Base-by-base conservation (phyloP, 2,888 invertebrate genomes). In the Aphodius granarius region DNA sequence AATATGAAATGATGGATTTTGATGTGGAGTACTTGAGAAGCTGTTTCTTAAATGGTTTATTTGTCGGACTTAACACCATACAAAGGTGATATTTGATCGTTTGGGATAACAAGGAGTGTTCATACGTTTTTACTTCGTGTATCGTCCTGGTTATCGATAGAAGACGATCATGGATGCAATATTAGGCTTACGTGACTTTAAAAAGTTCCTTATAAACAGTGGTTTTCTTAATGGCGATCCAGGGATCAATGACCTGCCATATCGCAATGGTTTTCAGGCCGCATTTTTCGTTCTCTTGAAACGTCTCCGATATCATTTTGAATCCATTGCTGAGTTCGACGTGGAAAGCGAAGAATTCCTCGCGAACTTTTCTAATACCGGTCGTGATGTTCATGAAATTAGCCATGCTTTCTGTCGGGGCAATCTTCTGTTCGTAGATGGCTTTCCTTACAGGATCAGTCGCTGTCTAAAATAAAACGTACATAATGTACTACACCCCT, bases 231-330 rank as follows among this genome's bases (percentile, higher is more conserved):
- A 89, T 88, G 0, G 89, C 88, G 0, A 90, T 83, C 89, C 89
- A 90, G 0, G 91, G 90, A 65, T 89, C 88, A 0, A 88, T 87
- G 73, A 89, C 86, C 78, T 89, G 89, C 23, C 89, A 87, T 80
- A 88, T 90, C 78, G 88, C 87, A 0, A 91, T 89, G 83, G 92
- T 93, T 75, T 90, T 89, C 18, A 94, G 85, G 0, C 91, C 91
- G 83, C 94, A 94, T 83, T 94, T 94, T 84, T 94, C 92, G 9
- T 90, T 90, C 83, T 94, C 94, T 16, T 88, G 86, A 82, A 91
- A 94, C 74, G 90, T 91, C 83, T 92, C 91, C 17, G 90, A 90
- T 0, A 93, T 90, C 22, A 93, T 86, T 83, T 92, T 91, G 83
- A 93, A 93, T 0, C 91, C 91, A 0, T 90, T 89, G 0, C 91